Evolutionary conservation across 2,113 vertebrate genomes (phyloP).

Genomic region (Apodemus speciosus): DNA sequence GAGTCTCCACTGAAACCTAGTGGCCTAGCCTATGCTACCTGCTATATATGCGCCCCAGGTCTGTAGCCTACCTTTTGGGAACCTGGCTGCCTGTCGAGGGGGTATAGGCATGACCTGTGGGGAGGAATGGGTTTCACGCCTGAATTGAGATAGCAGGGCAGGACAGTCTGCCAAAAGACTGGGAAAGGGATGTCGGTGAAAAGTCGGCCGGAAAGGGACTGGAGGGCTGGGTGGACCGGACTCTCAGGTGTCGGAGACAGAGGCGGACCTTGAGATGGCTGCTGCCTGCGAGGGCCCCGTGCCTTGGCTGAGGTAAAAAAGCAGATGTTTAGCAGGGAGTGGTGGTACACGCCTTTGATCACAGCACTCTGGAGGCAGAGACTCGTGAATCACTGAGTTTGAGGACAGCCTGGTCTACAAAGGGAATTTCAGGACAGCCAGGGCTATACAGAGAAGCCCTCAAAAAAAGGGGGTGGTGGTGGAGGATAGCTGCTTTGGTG

Average conservation of each 20-base stretch:
- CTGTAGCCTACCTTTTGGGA: background rate
- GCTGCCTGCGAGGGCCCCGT: background rate
- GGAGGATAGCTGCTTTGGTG: background rate
- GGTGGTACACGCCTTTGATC: background rate
- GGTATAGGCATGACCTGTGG: accelerated
- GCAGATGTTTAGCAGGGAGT: background rate
- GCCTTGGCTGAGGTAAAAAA: background rate
- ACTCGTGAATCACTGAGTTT: background rate
- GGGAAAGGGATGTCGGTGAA: background rate
- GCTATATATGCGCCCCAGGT: background rate
- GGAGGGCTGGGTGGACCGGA: background rate
- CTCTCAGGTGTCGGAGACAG: background rate
- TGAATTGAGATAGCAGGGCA: background rate
- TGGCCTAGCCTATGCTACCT: background rate
- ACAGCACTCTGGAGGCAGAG: background rate
- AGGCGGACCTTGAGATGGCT: background rate
- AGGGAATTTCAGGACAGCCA: background rate
- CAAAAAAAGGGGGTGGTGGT: too few species aligned
- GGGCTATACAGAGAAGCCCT: background rate
- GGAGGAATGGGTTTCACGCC: background rate
- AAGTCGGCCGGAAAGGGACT: background rate
- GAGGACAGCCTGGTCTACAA: background rate
- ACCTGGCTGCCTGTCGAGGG: background rate
- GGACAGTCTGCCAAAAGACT: background rate
- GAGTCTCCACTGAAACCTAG: background rate